These are phyloP conservation scores for Stegana nigrithorax DNA, from an alignment of 2,888 invertebrate species.

Conservation along the genomic window DNA sequence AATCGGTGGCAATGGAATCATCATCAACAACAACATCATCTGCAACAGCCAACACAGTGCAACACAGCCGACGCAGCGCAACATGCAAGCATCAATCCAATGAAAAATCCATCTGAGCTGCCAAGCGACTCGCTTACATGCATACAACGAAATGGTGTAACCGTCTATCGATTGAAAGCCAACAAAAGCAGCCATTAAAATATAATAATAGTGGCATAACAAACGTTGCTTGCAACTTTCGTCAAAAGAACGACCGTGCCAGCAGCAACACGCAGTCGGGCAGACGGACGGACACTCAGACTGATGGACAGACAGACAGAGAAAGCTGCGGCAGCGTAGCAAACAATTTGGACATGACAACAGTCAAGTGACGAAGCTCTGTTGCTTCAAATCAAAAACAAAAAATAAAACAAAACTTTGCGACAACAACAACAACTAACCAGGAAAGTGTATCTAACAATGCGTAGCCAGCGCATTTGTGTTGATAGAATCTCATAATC, in stretches of 20 bases:
- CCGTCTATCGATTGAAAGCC: conserved; percentile 19
- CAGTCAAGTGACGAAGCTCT: conserved; percentile 26
- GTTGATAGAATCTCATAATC: conserved; percentile 60
- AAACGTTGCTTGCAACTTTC: conserved; percentile 38
- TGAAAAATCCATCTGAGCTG: too few species aligned
- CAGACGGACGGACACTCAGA: too few species aligned
- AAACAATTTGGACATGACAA: conserved; percentile 56
- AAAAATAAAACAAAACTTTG: neutral
- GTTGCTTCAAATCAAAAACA: neutral
- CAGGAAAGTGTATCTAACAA: neutral
- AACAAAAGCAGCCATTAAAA: conserved; percentile 56
- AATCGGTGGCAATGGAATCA: conserved; percentile 38
- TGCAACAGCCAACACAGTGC: neutral
- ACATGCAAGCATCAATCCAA: conserved; percentile 15
- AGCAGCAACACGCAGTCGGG: conserved; percentile 18
- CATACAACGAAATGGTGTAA: too few species aligned
- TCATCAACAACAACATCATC: conserved; percentile 11
- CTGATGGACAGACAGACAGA: too few species aligned
- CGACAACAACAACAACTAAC: conserved; percentile 6
- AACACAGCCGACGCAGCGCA: conserved; percentile 2
- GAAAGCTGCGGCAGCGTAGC: conserved; percentile 23
- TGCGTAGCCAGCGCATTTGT: conserved; percentile 20
- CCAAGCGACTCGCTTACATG: too few species aligned
- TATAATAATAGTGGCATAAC: conserved; percentile 52
- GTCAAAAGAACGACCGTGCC: conserved; percentile 14